phyloP scores from a whole-genome alignment of 2,113 vertebrate species.

The Pogonocichla stellata region DNA sequence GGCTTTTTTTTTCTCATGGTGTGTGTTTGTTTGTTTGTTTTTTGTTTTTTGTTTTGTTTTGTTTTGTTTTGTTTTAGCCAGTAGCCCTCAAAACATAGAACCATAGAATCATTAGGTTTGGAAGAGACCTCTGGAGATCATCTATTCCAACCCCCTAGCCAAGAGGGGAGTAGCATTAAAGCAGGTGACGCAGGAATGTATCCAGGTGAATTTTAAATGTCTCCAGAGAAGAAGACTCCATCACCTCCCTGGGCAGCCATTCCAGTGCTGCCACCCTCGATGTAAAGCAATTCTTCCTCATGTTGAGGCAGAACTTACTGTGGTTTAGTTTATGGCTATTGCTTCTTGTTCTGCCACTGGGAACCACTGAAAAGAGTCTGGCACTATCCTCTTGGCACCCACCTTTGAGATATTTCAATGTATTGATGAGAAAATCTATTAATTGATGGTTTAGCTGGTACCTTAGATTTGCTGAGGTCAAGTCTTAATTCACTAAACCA shows the following conservation, averaged over 20 bases:
- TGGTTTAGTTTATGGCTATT: neutral
- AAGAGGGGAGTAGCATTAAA: neutral
- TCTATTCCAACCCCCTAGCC: neutral
- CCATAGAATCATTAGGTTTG: neutral
- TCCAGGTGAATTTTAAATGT: neutral
- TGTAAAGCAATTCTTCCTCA: neutral
- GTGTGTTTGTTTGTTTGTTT: neutral
- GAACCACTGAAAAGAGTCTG: neutral
- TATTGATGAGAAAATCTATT: neutral
- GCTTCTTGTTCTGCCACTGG: neutral
- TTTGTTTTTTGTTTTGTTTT: too few relatives aligned
- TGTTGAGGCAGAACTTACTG: neutral
- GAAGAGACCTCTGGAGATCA: neutral
- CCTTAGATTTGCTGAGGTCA: neutral
- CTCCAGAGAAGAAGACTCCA: neutral
- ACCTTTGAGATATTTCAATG: neutral
- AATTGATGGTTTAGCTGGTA: neutral
- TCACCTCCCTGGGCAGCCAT: too few relatives aligned
- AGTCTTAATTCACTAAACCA: neutral
- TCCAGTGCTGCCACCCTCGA: neutral
- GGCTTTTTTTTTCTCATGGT: too few relatives aligned
- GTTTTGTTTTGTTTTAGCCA: too few relatives aligned
- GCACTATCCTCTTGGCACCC: neutral
- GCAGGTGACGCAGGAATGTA: accelerated
- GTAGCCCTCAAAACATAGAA: neutral